Base-by-base conservation (phyloP, 1,140 invertebrate genomes). In the Lepidurus apus region DNA sequence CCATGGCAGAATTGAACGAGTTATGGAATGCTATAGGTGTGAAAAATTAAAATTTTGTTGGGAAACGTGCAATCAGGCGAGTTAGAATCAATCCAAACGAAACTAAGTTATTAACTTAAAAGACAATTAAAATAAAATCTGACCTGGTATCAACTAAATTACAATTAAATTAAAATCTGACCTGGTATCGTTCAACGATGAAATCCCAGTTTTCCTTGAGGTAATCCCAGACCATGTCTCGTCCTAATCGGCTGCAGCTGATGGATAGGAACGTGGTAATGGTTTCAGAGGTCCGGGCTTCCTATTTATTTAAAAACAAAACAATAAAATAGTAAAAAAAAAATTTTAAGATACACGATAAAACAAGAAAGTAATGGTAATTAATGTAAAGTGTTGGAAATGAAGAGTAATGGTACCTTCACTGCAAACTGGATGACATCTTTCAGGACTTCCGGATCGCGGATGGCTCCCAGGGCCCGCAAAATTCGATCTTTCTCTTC, bases 401-500 rank as follows among this genome's bases (percentile, higher is more conserved):
- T 17, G 1, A 17, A 9, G 11, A 73, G 24, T 76, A 53, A 34
- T 88, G 90, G 88, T 84, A 93, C 92, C 82, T 93, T 94, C 85
- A 98, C 89, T 5, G 95, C 90, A 85, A 98, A 98, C 44, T 96
- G 88, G 0, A 98, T 86, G n/a, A 96, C 93, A 82, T 91, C 89
- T 7, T 88, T 87, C 65, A 97, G 87, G 34, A 96, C 85, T 42
- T 87, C 86, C 3, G 89, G 86, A 83, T 96, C 90, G 74, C 88
- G 89, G 24, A 93, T 89, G 47, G 91, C 89, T 42, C 95, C 95
- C 24, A 98, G 87, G 0, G 93, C 89, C 73, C 92, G 86, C 34
- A 93, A 89, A 81, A 98, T 93, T 82, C 96, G 89, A 82, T 96
- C 92, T 84, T 96, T 96, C 84, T 98, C 95, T 85, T 98, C 96